Evolutionary conservation across 30 jellyfish, hydroid and myxozoan species (phyloP), one percentile per base, ranked within the genome.

Genomic region (Catostylus mosaicus): DNA sequence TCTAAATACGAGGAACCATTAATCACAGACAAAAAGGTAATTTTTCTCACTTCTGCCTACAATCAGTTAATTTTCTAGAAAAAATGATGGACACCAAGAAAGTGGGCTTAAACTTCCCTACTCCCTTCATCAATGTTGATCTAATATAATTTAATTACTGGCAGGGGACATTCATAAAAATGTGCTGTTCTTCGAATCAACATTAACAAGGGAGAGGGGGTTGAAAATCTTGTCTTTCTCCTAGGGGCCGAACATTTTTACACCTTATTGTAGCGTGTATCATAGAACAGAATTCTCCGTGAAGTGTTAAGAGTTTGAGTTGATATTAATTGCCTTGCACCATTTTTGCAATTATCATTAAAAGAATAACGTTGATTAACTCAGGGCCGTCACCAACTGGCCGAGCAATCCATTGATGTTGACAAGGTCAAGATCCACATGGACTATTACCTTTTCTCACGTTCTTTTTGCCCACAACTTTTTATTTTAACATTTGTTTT

Each of bases 1-100:
- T 38, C 90, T 3, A 77, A 77, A 60, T 77, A 57, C 45, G 88
- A 77, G 5, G 54, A 34, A 12, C 70, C 40, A 26, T 26, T 9
- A 1, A 33, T 16, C 33, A 38, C 18, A 47, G 83, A 72, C 19
- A 46, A 72, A 46, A 72, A 72, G 83, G 83, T 46, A 54, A 24
- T 26, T 14, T 23, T 3, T 48, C 20, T 16, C 27, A 48, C 20
- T 16, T 2, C 1, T 27, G 20, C 14, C 54, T 5, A 5, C 54
- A 40, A 40, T 40, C 12, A 14, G 54, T 5, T 40, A 7, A 48
- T 8, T 48, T 48, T 23, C 24, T 27, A 3, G 27, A 48, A 4
- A 3, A 3, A 9, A 2, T 48, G 1, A 3, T 9, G 63, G 23
- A 48, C 20, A 2, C 20, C 3, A 16, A 16, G 23, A 48, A 6